A percentile compares a stretch with the other conserved stretches of the same genome.
Conservation (phyloP, 53 echinoderm and acorn worm genomes). For the Mesocentrotus franciscanus region DNA sequence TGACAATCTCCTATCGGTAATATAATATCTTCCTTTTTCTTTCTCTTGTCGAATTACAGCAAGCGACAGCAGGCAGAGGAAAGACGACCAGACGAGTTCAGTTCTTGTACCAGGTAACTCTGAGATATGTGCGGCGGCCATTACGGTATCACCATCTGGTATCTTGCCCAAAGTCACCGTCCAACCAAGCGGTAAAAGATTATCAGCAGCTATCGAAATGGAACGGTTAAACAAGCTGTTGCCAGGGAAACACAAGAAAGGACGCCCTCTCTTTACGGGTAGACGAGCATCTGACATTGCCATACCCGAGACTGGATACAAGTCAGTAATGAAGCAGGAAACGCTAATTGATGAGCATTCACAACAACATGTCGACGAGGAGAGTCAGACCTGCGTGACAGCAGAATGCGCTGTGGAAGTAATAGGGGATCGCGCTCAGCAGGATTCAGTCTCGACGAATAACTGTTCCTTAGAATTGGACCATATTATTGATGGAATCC, state of each 20-base stretch:
- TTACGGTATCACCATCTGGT: background rate
- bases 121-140: background rate
- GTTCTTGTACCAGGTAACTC: background rate
- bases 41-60: background rate
- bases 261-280: background rate
- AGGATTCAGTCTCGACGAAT: background rate
- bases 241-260: slow-evolving; percentile 45
- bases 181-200: background rate
- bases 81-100: background rate
- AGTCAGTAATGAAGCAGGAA: background rate
- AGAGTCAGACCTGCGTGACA: background rate
- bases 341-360: background rate
- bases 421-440: background rate
- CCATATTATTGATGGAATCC: background rate
- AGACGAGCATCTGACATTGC: background rate
- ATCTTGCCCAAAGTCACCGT: background rate
- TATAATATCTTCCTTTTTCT: background rate
- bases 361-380: background rate
- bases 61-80: background rate
- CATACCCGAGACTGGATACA: background rate
- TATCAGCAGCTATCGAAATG: slow-evolving; percentile 22
- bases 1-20: background rate
- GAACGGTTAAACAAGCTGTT: slow-evolving; percentile 25
- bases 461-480: background rate
- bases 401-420: background rate